These are phyloP conservation scores for Diplodus sargus DNA, from an alignment of 2,797 vertebrate genomes.

Conservation along the genomic window DNA sequence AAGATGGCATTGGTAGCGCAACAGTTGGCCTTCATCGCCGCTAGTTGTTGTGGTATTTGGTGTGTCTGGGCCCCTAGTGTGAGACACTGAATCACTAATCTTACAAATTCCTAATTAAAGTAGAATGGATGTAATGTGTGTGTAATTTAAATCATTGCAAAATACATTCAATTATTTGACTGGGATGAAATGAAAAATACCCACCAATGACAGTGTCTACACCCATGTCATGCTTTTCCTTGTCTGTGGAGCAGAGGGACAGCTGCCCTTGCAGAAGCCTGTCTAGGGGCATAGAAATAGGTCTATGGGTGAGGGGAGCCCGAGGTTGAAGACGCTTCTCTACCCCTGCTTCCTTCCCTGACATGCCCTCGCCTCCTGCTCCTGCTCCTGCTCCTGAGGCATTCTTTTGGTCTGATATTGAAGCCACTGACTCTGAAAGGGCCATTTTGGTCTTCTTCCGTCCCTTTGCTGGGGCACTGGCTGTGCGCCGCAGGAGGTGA, in stretches of 20 bases:
- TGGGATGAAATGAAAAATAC: constrained; percentile 56
- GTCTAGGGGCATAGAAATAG: constrained; percentile 94
- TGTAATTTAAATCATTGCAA: constrained; percentile 22
- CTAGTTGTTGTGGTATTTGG: no score
- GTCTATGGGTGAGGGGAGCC: constrained; percentile 86
- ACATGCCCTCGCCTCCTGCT: constrained; percentile 67
- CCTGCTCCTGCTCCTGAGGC: constrained; percentile 45
- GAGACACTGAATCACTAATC: neutral
- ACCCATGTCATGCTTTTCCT: constrained; percentile 76
- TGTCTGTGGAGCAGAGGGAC: constrained; percentile 81
- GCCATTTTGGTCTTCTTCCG: constrained; percentile 96
- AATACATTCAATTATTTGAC: constrained; percentile 18
- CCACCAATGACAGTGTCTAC: constrained; percentile 87
- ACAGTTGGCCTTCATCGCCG: no score
- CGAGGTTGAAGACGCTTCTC: constrained; percentile 82
- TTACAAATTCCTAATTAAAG: constrained; percentile 1
- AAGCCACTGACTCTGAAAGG: constrained; percentile 85
- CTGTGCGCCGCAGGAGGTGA: constrained; percentile 93
- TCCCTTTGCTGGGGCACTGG: constrained; percentile 95
- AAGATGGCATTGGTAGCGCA: no score
- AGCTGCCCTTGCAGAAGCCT: constrained; percentile 88
- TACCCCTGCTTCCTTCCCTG: constrained; percentile 50
- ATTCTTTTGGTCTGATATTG: constrained; percentile 75
- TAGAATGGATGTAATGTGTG: neutral
- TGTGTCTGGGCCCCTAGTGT: neutral